Percentiles rank a stretch among this genome's conserved stretches.
These are phyloP conservation scores for Cenopis cana DNA, from an alignment of 2,888 invertebrate species.

Conservation along the genomic window DNA sequence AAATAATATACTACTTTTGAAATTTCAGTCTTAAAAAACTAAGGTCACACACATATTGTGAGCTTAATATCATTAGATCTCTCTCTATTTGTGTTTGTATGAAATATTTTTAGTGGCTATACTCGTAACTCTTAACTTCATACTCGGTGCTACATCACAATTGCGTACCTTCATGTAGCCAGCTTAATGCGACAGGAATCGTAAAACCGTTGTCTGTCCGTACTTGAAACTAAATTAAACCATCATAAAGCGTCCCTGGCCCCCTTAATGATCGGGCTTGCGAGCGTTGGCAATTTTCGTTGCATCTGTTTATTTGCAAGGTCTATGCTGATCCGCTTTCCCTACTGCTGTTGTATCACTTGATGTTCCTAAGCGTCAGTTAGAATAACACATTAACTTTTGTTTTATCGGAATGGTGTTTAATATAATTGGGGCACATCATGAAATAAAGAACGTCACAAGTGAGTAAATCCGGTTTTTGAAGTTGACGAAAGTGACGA, in stretches of 20 bases:
- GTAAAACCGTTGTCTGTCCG: conserved; percentile 29
- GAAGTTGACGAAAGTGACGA: neutral
- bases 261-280: conserved; percentile 7
- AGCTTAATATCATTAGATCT: neutral
- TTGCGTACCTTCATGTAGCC: conserved; percentile 10
- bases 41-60: too few species aligned
- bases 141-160: neutral
- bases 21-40: too few species aligned
- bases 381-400: neutral
- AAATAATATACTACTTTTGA: too few species aligned
- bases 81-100: neutral
- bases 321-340: neutral
- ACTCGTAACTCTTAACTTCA: neutral
- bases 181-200: conserved; percentile 22
- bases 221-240: conserved; percentile 40
- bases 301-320: conserved; percentile 30
- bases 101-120: neutral
- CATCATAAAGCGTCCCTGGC: conserved; percentile 34
- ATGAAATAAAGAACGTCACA: too few species aligned
- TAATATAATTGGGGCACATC: too few species aligned
- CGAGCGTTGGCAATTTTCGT: conserved; percentile 12
- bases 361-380: neutral
- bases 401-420: too few species aligned
- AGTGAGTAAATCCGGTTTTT: neutral
- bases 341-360: neutral